These are phyloP conservation scores for Dromaius novaehollandiae DNA, from an alignment of 2,113 vertebrate genomes.

Conservation along the genomic window DNA sequence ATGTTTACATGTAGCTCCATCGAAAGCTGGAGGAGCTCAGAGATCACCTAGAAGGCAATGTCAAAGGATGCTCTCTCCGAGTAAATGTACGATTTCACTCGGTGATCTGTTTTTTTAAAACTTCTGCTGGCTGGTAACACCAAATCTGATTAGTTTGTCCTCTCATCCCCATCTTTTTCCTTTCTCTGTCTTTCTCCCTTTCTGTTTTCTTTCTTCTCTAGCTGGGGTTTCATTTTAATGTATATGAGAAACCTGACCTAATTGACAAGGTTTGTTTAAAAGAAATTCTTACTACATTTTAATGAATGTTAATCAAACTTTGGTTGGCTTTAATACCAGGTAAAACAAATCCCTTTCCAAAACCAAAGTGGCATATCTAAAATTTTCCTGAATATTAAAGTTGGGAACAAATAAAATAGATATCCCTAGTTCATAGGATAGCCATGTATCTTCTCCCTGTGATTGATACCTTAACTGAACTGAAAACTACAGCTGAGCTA, in stretches of 20 bases:
- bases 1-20: constrained; percentile 83
- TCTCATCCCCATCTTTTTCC: constrained; percentile 72
- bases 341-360: constrained; percentile 42
- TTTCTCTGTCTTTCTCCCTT: constrained; percentile 52
- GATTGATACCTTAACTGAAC: constrained; percentile 3
- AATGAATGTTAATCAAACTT: constrained; percentile 28
- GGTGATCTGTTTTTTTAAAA: constrained; percentile 67
- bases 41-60: constrained; percentile 80
- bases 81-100: constrained; percentile 81
- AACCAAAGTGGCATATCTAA: not conserved
- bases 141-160: constrained; percentile 75
- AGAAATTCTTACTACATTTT: constrained; percentile 4
- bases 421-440: not conserved
- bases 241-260: constrained; percentile 52
- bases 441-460: constrained; percentile 11
- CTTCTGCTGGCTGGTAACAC: constrained; percentile 73
- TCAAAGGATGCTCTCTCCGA: constrained; percentile 80
- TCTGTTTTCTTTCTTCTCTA: constrained; percentile 64
- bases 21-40: constrained; percentile 82
- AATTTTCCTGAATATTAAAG: not conserved
- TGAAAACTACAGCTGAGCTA: not conserved
- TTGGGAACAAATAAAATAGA: constrained; percentile 1
- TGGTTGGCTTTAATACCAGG: constrained; percentile 31
- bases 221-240: constrained; percentile 71
- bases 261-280: constrained; percentile 21